Percentiles rank a stretch among this genome's conserved stretches.
These are phyloP conservation scores for Brachypteracias leptosomus DNA, from an alignment of 2,113 vertebrate species.

Conservation along the genomic window DNA sequence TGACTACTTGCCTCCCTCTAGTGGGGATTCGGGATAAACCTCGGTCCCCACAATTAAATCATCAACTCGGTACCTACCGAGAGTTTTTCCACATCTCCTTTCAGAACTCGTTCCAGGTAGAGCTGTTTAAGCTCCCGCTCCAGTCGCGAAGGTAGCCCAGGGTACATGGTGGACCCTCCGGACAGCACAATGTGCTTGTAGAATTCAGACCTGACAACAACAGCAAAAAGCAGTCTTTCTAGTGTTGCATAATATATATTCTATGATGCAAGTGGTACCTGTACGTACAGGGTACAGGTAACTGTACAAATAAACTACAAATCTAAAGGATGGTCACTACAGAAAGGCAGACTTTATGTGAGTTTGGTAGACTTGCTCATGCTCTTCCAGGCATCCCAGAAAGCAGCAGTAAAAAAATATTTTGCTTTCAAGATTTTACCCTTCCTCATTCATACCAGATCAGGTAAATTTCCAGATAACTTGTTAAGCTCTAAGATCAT, in stretches of 20 bases:
- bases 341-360: neutral
- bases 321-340: fast-evolving
- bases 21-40: slow-evolving; percentile 29
- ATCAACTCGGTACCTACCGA: slow-evolving; percentile 81
- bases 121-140: slow-evolving; percentile 98
- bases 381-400: neutral
- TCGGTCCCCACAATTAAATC: too few species aligned
- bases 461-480: neutral
- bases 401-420: neutral
- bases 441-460: neutral
- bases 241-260: fast-evolving
- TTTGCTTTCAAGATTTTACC: neutral
- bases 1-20: slow-evolving; percentile 70
- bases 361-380: neutral
- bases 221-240: neutral
- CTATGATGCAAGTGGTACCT: neutral
- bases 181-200: slow-evolving; percentile 99
- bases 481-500: neutral
- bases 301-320: neutral
- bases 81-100: slow-evolving; percentile 97
- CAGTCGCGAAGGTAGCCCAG: slow-evolving; percentile 92
- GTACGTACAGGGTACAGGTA: neutral
- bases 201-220: slow-evolving; percentile 86
- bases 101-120: slow-evolving; percentile 96
- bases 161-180: slow-evolving; percentile 98